Conservation (phyloP, 2,113 vertebrate genomes). For the Uria aalge region DNA sequence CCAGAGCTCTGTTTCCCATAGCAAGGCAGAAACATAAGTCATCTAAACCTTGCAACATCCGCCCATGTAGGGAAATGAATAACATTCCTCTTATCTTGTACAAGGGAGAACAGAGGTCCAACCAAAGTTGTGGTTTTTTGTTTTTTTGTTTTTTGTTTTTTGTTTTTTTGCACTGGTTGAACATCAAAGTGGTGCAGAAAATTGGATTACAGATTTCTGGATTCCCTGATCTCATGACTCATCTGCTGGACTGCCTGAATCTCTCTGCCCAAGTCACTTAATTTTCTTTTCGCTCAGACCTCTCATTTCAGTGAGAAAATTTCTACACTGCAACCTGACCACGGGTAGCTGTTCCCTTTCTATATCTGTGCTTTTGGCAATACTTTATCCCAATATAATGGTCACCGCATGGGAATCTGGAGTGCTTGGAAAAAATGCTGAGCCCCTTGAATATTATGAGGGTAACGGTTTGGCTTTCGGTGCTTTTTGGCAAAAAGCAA, state of each 20-base stretch:
- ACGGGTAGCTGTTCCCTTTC: not conserved
- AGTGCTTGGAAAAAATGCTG: not conserved
- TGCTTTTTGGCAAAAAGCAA: not conserved
- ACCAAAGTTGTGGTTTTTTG: not conserved
- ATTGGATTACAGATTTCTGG: slow-evolving; percentile 8
- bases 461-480: not conserved
- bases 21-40: slow-evolving; percentile 13
- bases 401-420: not conserved
- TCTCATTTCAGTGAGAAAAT: not conserved
- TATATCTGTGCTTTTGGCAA: not conserved
- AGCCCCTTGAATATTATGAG: not conserved
- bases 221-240: slow-evolving; percentile 1
- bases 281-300: not conserved
- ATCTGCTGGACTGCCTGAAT: not conserved
- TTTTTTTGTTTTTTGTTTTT: no score
- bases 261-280: not conserved
- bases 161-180: not conserved
- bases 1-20: slow-evolving; percentile 1
- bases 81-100: not conserved
- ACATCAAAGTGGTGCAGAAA: not conserved
- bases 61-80: not conserved
- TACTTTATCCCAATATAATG: not conserved
- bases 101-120: not conserved
- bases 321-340: not conserved
- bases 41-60: not conserved